phyloP scores from a whole-genome alignment of 1,140 invertebrate species.

The Drosophila kanapiae region DNA sequence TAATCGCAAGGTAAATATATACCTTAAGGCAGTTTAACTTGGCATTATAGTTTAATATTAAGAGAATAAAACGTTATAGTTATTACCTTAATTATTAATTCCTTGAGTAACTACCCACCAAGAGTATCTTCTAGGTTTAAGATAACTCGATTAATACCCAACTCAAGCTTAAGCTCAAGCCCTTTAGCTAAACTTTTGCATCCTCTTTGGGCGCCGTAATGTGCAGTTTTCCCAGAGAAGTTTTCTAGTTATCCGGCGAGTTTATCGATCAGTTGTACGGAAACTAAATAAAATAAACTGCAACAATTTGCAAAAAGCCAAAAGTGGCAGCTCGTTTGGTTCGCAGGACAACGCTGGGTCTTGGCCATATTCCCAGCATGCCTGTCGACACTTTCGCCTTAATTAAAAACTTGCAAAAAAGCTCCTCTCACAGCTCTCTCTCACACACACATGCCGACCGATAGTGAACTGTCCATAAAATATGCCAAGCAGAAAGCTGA shows the following conservation, averaged over 20 bases:
- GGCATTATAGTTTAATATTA: too few species aligned
- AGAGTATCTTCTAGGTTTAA: neutral
- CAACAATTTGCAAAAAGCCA: slow-evolving; percentile 68
- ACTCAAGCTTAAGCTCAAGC: neutral
- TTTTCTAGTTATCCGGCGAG: slow-evolving; percentile 76
- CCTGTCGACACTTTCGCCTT: slow-evolving; percentile 79
- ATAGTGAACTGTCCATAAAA: slow-evolving; percentile 64
- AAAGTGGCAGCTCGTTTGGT: slow-evolving; percentile 38
- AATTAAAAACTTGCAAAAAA: slow-evolving; percentile 80
- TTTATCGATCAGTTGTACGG: slow-evolving; percentile 65
- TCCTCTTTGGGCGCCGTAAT: neutral
- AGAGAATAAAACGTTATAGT: too few species aligned
- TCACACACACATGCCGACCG: slow-evolving; percentile 11
- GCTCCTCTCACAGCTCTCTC: slow-evolving; percentile 16
- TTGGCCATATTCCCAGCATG: slow-evolving; percentile 49
- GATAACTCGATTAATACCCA: slow-evolving; percentile 22
- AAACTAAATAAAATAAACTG: slow-evolving; percentile 61
- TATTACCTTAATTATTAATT: neutral
- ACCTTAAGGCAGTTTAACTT: neutral
- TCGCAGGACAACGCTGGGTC: slow-evolving; percentile 35
- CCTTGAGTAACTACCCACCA: neutral
- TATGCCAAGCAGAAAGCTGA: slow-evolving; percentile 61
- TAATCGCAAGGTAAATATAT: neutral
- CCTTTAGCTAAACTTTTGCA: slow-evolving; percentile 23
- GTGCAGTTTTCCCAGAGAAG: slow-evolving; percentile 35